phyloP scores from a whole-genome alignment of 1,140 invertebrate genomes.

The Brachionus calyciflorus region DNA sequence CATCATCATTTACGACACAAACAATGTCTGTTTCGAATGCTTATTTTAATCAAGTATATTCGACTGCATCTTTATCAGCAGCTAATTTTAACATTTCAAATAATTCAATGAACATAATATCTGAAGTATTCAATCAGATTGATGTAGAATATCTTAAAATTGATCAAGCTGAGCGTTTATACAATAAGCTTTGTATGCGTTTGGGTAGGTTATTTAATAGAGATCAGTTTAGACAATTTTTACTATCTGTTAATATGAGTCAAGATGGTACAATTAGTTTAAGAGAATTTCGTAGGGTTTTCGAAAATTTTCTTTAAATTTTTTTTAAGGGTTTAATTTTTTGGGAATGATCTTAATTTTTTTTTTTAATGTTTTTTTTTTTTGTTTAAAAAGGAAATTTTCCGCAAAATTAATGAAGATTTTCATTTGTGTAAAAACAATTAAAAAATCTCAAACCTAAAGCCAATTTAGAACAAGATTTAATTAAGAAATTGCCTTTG shows the following conservation, averaged over 20 bases:
- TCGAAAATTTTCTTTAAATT: neutral
- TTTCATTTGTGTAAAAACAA: too few species aligned
- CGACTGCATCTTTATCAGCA: neutral
- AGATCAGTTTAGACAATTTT: conserved; percentile 13
- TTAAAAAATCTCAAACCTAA: too few species aligned
- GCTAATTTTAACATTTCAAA: conserved; percentile 5
- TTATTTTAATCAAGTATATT: conserved; percentile 1
- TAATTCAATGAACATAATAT: conserved; percentile 17
- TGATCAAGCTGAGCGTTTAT: conserved; percentile 24
- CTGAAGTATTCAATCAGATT: conserved; percentile 22
- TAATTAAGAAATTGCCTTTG: too few species aligned
- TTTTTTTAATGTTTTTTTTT: neutral
- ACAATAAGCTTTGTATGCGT: neutral
- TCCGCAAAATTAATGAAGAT: too few species aligned
- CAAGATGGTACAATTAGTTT: conserved; percentile 23
- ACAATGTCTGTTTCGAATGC: neutral
- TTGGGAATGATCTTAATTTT: too few species aligned
- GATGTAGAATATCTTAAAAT: neutral
- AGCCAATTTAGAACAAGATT: too few species aligned
- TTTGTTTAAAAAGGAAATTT: too few species aligned
- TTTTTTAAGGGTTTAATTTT: neutral
- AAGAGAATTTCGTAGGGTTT: conserved; percentile 7
- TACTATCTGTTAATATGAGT: neutral
- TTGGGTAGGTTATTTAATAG: conserved; percentile 3
- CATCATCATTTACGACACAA: neutral